Conservation (phyloP, 64 coral and sea anemone species). For the Platygyra sinensis region DNA sequence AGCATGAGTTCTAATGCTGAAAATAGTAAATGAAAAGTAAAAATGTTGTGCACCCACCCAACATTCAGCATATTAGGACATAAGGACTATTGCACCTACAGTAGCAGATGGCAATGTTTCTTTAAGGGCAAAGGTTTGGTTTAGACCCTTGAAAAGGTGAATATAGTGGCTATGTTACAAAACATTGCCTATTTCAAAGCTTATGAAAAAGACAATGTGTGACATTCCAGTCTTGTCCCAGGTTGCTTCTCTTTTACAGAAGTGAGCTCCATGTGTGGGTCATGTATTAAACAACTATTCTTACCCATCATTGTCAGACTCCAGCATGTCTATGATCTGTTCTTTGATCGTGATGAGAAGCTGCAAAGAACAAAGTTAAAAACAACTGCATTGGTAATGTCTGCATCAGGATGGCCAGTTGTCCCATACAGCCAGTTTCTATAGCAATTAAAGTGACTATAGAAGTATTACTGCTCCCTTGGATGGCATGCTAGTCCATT, state of each 20-base stretch:
- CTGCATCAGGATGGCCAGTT: too few relatives aligned
- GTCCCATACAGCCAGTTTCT: too few relatives aligned
- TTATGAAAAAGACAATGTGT: too few relatives aligned
- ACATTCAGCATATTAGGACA: too few relatives aligned
- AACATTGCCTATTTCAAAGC: too few relatives aligned
- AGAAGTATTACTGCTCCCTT: too few relatives aligned
- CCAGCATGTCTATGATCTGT: conserved; percentile 90
- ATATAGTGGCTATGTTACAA: not conserved
- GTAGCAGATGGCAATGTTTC: not conserved
- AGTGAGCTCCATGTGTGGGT: too few relatives aligned
- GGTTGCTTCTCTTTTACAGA: too few relatives aligned
- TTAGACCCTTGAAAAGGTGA: not conserved
- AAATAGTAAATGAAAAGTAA: not conserved
- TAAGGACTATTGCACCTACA: too few relatives aligned
- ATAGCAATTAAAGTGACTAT: too few relatives aligned
- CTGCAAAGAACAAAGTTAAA: conserved; percentile 12
- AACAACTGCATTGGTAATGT: not conserved
- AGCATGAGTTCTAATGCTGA: conserved; percentile 95
- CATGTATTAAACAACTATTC: not conserved
- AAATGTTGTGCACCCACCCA: not conserved
- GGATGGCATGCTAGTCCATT: too few relatives aligned
- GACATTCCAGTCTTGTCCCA: too few relatives aligned
- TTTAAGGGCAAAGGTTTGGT: not conserved
- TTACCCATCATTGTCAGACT: conserved; percentile 99
- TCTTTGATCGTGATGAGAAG: conserved; percentile 87